These are phyloP conservation scores for Herpailurus yagouaroundi DNA, from an alignment of 2,113 vertebrate species.

Conservation along the genomic window DNA sequence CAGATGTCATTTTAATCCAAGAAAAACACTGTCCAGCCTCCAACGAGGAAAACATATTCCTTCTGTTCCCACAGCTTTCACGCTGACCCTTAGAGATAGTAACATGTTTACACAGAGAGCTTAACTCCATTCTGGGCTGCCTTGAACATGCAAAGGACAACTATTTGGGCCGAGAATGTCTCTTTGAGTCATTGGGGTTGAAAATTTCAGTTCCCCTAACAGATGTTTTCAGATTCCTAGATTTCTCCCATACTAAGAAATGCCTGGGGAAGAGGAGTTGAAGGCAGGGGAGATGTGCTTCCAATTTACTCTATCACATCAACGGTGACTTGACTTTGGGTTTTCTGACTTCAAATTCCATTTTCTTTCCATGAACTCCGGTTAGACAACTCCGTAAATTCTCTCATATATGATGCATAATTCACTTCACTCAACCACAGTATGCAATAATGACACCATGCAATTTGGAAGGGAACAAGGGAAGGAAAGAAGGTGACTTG, in stretches of 20 bases:
- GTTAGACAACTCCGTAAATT: not conserved
- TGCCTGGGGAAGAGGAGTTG: not conserved
- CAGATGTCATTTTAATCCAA: not conserved
- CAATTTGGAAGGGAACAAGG: not conserved
- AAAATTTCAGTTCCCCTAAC: not conserved
- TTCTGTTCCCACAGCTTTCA: not conserved
- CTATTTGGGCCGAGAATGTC: not conserved
- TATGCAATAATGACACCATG: not conserved
- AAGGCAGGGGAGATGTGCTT: not conserved
- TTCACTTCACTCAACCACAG: not conserved
- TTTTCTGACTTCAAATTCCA: constrained; percentile 39
- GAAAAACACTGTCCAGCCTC: not conserved
- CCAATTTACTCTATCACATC: not conserved
- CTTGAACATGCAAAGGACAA: no score
- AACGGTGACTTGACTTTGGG: not conserved
- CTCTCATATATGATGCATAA: not conserved
- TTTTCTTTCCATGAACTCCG: not conserved
- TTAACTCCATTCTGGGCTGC: not conserved
- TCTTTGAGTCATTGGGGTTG: not conserved
- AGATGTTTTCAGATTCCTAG: not conserved
- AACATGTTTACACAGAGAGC: not conserved
- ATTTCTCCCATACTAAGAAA: not conserved
- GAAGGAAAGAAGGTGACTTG: not conserved
- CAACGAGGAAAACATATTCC: not conserved
- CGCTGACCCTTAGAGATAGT: not conserved